Evolutionary conservation across 2,113 vertebrate species (phyloP).

Genomic region (Origma solitaria): DNA sequence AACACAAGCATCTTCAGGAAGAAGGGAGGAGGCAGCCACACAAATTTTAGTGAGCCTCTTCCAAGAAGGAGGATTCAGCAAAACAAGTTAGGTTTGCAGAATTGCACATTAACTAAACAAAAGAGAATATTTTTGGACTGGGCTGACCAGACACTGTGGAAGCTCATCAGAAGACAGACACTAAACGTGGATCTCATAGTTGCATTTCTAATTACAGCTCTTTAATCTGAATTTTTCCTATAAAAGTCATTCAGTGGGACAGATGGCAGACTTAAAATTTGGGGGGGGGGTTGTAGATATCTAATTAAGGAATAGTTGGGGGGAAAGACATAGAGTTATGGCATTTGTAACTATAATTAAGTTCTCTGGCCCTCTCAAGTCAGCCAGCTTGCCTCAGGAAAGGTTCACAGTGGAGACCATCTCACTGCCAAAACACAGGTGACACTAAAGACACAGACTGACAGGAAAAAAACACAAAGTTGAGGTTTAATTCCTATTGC

Average conservation of each 20-base stretch:
- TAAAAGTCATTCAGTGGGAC: neutral
- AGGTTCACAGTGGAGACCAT: neutral
- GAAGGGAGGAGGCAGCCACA: neutral
- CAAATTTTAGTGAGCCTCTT: neutral
- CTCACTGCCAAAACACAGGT: neutral
- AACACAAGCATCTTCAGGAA: neutral
- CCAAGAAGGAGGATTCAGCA: neutral
- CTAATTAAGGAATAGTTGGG: neutral
- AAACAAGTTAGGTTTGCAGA: neutral
- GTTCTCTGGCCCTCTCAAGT: neutral
- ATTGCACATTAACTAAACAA: neutral
- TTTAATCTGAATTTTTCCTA: neutral
- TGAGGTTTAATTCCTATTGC: neutral
- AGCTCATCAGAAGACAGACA: neutral
- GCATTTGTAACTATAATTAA: neutral
- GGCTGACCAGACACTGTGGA: neutral
- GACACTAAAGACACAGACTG: neutral
- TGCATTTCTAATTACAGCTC: neutral
- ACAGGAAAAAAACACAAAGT: neutral
- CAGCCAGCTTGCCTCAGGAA: neutral
- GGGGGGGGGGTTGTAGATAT: neutral
- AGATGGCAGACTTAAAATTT: neutral
- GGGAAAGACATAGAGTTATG: neutral
- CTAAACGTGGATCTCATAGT: neutral
- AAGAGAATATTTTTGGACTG: neutral